Evolutionary conservation across 2,888 invertebrate species (phyloP), one percentile per base, ranked within the genome.

Genomic region (Clunio marinus): DNA sequence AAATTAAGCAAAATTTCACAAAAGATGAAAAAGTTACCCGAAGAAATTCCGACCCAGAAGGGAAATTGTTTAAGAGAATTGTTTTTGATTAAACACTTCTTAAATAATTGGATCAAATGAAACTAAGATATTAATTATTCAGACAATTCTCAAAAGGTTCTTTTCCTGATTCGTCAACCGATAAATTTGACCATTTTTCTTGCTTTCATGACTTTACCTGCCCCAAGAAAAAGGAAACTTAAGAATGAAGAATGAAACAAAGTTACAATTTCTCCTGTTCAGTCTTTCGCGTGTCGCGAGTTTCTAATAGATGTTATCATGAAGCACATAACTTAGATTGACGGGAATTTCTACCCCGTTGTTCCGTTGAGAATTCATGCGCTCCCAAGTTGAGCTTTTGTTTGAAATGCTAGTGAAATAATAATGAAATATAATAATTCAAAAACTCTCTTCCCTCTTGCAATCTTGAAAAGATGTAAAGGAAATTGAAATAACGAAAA

Each of bases 401-500:
- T 8, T 13, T 4, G 3, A 15, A 45, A 45, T 45, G 4, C 45
- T 8, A 32, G 20, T 27, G 57, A 25, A 27, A 22, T 22, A 24
- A 57, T 57, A 55, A 55, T 55, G 55, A 55, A 55, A 22, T 17
- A 20, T 22, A 22, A 55, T 55, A 57, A 57, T 22, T 57, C 57
- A 57, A 51, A 51, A 41, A 3, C 41, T 41, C 13, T 13, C n/a
- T n/a, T n/a, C n/a, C n/a, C n/a, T n/a, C n/a, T n/a, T n/a, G n/a
- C n/a, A n/a, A n/a, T n/a, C n/a, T n/a, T n/a, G n/a, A n/a, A n/a
- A n/a, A n/a, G n/a, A n/a, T n/a, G n/a, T n/a, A n/a, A n/a, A n/a
- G n/a, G n/a, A n/a, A 32, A 32, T 13, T 32, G 35, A 32, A 5
- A 8, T 32, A 32, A n/a, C n/a, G n/a, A n/a, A n/a, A n/a, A n/a